Evolutionary conservation across 2,888 invertebrate genomes (phyloP), one percentile per base, ranked within the genome.

Genomic region (Diabrotica balteata): DNA sequence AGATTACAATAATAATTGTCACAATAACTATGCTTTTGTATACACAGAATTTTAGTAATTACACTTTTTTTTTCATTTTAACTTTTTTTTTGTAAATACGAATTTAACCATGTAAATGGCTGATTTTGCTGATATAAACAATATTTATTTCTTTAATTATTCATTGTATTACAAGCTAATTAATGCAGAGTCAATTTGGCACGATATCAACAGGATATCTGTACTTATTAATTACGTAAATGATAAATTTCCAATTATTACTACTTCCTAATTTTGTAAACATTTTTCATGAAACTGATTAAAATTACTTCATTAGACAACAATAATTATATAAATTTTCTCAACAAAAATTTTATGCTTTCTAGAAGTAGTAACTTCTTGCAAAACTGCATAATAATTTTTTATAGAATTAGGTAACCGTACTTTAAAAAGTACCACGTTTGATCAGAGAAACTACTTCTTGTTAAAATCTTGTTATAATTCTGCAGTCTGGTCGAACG

Each of bases 311-410:
- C 72, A 75, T 74, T 72, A 68, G 63, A 68, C 72, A 72, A 73
- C 65, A 70, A 71, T 76, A 72, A 75, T 74, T 73, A 69, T 72
- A 71, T 66, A 69, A 68, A 75, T 76, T 76, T 73, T 70, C 71
- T 72, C 70, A 70, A 74, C 71, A 74, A 75, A 76, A 73, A 75
- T 74, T 72, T 76, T 74, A 73, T 76, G 76, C 76, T 76, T 76
- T 76, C 75, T 76, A 76, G 71, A 73, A 71, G 57, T 63, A 69
- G 59, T 66, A 32, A 49, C 68, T 63, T 69, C 70, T 76, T 75
- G 73, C 73, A 73, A 75, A 73, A 72, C 60, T 69, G 57, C 45
- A 51, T 67, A 73, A 69, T 67, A 66, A 72, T 70, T 68, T 70
- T 68, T 59, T 60, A 68, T 59, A 53, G 66, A 49, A 63, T 73